Evolutionary conservation across 2,113 vertebrate genomes (phyloP).

Genomic region (Argyrosomus japonicus): DNA sequence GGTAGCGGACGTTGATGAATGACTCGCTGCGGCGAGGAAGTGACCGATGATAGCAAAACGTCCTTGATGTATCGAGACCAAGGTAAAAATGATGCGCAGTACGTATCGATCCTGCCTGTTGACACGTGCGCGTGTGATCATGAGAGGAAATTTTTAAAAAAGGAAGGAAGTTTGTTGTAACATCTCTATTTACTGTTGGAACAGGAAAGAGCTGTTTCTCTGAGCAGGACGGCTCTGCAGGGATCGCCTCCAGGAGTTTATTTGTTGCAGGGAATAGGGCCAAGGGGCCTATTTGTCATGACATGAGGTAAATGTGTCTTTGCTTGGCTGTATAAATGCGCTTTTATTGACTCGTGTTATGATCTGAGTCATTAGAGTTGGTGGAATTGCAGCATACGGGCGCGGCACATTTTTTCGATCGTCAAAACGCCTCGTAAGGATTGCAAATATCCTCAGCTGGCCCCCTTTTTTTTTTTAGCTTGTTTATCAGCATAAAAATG

Average conservation of each 20-base stretch:
- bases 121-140: background rate
- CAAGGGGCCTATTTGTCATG: background rate
- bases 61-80: background rate
- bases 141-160: background rate
- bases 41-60: background rate
- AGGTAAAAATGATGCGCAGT: background rate
- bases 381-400: conserved; percentile 6
- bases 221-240: background rate
- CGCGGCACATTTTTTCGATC: conserved; percentile 19
- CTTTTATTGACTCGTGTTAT: background rate
- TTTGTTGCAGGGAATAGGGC: background rate
- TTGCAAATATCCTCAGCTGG: background rate
- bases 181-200: background rate
- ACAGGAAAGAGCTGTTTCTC: background rate
- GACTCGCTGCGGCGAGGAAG: conserved; percentile 9
- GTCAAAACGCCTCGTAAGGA: background rate
- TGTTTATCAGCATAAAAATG: background rate
- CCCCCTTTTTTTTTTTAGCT: background rate
- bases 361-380: background rate
- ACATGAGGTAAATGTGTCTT: background rate
- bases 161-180: background rate
- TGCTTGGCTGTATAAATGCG: too few relatives aligned
- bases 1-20: conserved; percentile 15
- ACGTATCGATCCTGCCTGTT: background rate
- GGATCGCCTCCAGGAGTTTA: conserved; percentile 1